phyloP scores from a whole-genome alignment of 2,888 invertebrate species.

The Corythucha ciliata region DNA sequence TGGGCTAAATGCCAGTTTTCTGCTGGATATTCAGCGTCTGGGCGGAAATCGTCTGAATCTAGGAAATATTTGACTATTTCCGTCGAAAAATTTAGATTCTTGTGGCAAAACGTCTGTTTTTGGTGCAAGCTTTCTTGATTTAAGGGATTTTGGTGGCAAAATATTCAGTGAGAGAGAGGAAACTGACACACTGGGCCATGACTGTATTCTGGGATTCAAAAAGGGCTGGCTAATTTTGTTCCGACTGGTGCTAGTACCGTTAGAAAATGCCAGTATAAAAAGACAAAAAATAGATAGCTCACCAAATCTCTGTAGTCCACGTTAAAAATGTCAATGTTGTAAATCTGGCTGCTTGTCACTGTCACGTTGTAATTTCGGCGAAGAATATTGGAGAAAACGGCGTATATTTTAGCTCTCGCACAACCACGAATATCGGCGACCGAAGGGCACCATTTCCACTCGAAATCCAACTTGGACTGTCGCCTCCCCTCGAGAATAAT shows the following conservation, averaged over 20 bases:
- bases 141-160: too few relatives aligned
- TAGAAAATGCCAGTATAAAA: background rate
- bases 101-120: too few relatives aligned
- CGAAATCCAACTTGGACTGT: background rate
- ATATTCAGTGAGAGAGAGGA: background rate
- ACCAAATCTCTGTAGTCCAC: constrained; percentile 22
- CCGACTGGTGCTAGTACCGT: background rate
- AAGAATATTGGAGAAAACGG: constrained; percentile 15
- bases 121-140: too few relatives aligned
- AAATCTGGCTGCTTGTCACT: constrained; percentile 1
- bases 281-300: background rate
- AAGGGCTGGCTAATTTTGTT: background rate
- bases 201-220: background rate
- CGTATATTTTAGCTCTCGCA: constrained; percentile 23
- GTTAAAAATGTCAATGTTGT: constrained; percentile 7
- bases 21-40: too few relatives aligned
- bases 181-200: background rate
- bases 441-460: constrained; percentile 21
- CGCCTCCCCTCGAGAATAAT: constrained; percentile 10
- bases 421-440: constrained; percentile 25
- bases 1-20: too few relatives aligned
- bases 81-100: too few relatives aligned
- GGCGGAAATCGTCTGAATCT: too few relatives aligned
- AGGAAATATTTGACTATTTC: too few relatives aligned
- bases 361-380: constrained; percentile 10